Conservation (phyloP, 1,140 invertebrate species). For the Tetraneura akinire region DNA sequence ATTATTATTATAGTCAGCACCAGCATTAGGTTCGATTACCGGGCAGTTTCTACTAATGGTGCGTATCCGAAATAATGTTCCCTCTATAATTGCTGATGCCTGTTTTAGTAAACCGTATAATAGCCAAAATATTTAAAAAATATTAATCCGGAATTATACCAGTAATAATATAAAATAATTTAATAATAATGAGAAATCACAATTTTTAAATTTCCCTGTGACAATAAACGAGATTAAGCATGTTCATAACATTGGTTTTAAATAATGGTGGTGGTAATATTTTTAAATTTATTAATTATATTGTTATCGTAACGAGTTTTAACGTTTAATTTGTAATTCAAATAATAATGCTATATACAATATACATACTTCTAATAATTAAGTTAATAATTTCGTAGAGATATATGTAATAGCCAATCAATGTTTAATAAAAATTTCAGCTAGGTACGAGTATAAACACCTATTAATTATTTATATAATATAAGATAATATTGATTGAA, state of each 20-base stretch:
- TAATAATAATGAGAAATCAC: too few species aligned
- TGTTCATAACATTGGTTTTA: too few species aligned
- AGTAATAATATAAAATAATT: background rate
- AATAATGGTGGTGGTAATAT: too few species aligned
- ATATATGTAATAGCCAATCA: background rate
- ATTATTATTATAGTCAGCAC: conserved; percentile 48
- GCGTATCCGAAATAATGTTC: conserved; percentile 24
- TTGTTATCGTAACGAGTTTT: too few species aligned
- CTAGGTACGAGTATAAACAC: too few species aligned
- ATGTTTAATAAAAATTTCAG: background rate
- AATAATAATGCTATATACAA: too few species aligned
- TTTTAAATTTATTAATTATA: too few species aligned
- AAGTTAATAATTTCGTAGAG: background rate
- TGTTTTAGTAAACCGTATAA: conserved; percentile 32
- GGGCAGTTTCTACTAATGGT: conserved; percentile 44
- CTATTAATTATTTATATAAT: background rate
- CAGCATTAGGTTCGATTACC: conserved; percentile 48
- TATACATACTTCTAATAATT: background rate
- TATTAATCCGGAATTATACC: background rate
- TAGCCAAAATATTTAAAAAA: too few species aligned
- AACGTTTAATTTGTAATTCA: too few species aligned
- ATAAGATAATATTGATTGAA: too few species aligned
- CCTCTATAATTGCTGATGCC: conserved; percentile 19
- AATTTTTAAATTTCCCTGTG: too few species aligned
- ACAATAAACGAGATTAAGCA: too few species aligned